Evolutionary conservation across 2,797 vertebrate species (phyloP).

Genomic region (Cyclopterus lumpus): DNA sequence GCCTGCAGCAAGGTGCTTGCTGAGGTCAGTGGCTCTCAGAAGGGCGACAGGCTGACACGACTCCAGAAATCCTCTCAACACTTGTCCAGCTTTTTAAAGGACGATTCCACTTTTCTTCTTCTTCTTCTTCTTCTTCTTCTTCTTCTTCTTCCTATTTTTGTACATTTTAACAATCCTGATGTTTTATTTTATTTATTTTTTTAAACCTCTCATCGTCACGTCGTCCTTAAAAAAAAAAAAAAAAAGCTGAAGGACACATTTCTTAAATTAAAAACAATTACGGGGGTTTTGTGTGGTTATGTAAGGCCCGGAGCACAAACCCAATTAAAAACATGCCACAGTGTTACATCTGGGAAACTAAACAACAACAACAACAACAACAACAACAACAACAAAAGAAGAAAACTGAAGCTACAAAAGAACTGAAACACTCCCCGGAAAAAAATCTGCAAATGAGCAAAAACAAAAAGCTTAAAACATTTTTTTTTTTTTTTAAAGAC

Average conservation of each 20-base stretch:
- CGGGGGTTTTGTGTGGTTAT: not conserved
- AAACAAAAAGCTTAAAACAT: no score
- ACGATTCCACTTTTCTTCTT: not conserved
- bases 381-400: no score
- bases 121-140: no score
- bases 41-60: constrained; percentile 32
- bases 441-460: not conserved
- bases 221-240: no score
- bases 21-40: constrained; percentile 41
- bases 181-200: not conserved
- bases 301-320: not conserved
- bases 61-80: constrained; percentile 16
- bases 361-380: no score
- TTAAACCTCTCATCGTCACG: not conserved
- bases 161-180: not conserved
- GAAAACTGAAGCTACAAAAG: not conserved
- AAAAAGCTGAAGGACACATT: not conserved
- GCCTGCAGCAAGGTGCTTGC: constrained; percentile 46
- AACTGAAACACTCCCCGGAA: not conserved
- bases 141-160: no score
- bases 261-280: not conserved
- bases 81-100: not conserved
- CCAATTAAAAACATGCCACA: constrained; percentile 1
- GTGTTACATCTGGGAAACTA: not conserved
- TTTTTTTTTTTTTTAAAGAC: no score